These are phyloP conservation scores for Ia io DNA, from an alignment of 2,113 vertebrate genomes.

Conservation along the genomic window DNA sequence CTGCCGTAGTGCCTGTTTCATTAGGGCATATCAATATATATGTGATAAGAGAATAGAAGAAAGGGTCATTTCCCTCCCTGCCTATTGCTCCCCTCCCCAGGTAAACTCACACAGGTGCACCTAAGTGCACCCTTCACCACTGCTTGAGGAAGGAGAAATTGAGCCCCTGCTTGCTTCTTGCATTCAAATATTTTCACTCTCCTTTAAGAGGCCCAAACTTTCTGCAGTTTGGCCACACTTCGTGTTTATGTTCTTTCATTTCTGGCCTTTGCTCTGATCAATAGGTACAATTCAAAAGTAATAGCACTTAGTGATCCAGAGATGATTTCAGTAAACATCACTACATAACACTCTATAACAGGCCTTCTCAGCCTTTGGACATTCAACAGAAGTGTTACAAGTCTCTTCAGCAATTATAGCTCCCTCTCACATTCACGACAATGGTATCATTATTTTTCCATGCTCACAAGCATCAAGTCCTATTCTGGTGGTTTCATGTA, in stretches of 20 bases:
- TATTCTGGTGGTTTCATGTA: neutral
- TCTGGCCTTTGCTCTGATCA: constrained; percentile 15
- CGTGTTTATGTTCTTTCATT: neutral
- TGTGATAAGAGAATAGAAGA: neutral
- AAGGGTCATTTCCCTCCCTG: neutral
- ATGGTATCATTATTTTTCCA: neutral
- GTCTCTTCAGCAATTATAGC: neutral
- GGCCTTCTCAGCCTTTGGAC: neutral
- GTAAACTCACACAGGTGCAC: neutral
- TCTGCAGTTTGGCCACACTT: neutral
- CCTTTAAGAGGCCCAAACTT: neutral
- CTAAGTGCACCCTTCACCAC: neutral
- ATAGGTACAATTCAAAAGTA: neutral
- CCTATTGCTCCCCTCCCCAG: neutral
- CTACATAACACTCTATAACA: neutral
- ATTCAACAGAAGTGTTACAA: neutral
- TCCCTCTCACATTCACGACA: neutral
- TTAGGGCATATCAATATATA: neutral
- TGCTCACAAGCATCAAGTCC: neutral
- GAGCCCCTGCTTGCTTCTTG: neutral
- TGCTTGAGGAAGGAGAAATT: neutral
- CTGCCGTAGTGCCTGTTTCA: neutral
- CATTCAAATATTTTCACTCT: neutral
- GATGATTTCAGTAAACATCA: neutral
- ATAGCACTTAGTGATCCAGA: neutral